Evolutionary conservation across 2,113 vertebrate species (phyloP), one percentile per base, ranked within the genome.

Genomic region (Spheniscus mendiculus): DNA sequence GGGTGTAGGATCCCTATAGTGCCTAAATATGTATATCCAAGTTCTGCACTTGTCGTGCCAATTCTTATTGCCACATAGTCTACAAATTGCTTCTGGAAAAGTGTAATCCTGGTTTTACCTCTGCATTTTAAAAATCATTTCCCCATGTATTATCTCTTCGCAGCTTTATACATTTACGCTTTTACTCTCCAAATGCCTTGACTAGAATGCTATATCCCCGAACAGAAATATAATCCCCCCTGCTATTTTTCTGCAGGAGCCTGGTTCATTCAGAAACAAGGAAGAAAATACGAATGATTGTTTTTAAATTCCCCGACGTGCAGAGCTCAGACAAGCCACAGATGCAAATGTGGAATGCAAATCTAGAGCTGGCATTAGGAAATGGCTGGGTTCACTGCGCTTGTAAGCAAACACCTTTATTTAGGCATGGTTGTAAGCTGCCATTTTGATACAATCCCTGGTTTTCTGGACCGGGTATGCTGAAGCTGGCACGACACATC

Each of bases 221-320:
- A 95, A 91, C 80, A 76, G 61, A 95, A 96, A 90, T 71, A 93
- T 78, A 95, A 90, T 95, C 74, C 92, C 92, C 92, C 92, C 95
- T 93, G 90, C 87, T 97, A 94, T 95, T 95, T 95, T 95, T 56
- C 91, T 83, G 76, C 93, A 88, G 85, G 83, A 95, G 85, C 19
- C 63, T 62, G n/a, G 74, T 92, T 97, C 83, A 71, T 94, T 96
- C 90, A 89, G 88, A 93, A 94, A 78, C 79, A 69, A 80, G 74
- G 63, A 20, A 74, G 65, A 83, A 90, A 73, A 53, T 53, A 80
- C 18, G 1, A 93, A 70, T 66, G 13, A 93, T 95, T 94, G 76
- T 95, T 96, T 89, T 83, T 81, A 89, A 97, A 90, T 92, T 96
- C 86, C 85, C 76, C 23, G 7, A 83, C 1, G 11, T 19, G 63